These are phyloP conservation scores for Eidolon dupreanum DNA, from an alignment of 2,797 vertebrate species.

Conservation along the genomic window DNA sequence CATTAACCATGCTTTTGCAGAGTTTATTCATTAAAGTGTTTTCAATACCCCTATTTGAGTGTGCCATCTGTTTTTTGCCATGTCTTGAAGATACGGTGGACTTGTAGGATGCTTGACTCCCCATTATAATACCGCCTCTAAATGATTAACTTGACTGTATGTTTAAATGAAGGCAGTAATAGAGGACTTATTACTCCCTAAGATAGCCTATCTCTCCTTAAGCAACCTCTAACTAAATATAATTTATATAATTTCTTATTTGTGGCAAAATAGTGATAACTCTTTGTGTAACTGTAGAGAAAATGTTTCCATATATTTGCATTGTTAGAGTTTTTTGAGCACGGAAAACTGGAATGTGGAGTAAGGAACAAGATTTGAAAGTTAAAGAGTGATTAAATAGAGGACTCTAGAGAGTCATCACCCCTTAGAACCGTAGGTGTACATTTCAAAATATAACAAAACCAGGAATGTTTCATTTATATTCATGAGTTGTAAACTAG, in stretches of 20 bases:
- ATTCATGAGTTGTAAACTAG: background rate
- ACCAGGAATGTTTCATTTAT: background rate
- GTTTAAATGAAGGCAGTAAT: background rate
- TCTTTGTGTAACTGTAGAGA: background rate
- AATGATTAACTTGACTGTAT: background rate
- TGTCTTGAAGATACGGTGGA: background rate
- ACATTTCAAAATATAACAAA: background rate
- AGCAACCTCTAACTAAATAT: background rate
- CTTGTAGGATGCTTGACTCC: background rate
- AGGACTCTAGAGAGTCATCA: background rate
- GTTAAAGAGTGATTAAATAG: background rate
- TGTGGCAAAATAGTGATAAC: background rate
- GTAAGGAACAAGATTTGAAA: background rate
- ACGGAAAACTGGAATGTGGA: background rate
- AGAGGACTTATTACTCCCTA: background rate
- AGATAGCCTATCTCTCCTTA: background rate
- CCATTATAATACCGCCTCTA: background rate
- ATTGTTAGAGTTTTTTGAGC: background rate
- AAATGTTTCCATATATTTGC: background rate
- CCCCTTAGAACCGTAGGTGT: background rate
- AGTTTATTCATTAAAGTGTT: background rate
- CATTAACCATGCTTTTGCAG: background rate
- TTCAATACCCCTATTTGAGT: background rate
- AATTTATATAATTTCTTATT: conserved; percentile 22
- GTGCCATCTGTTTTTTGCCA: background rate